phyloP scores from a whole-genome alignment of 2,797 vertebrate species.

The Hephaestus fuliginosus region DNA sequence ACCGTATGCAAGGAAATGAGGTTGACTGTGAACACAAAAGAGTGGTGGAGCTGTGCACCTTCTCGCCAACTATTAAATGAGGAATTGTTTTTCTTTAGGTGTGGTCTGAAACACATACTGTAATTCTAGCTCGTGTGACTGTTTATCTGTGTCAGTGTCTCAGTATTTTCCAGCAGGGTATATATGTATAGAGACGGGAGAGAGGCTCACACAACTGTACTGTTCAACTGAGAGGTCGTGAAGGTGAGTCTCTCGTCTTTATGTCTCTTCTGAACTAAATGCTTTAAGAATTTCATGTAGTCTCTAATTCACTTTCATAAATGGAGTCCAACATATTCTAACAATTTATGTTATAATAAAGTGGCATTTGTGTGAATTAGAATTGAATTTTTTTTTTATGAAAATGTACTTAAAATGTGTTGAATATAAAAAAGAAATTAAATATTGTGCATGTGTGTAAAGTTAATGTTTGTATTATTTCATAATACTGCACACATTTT shows the following conservation, averaged over 20 bases:
- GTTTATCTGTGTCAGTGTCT: not conserved
- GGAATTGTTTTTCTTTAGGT: constrained; percentile 4
- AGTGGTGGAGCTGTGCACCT: not conserved
- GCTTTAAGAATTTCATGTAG: not conserved
- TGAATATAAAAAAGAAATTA: not conserved
- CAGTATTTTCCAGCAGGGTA: not conserved
- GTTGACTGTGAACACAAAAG: not conserved
- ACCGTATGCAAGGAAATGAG: not conserved
- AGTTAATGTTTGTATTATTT: not conserved
- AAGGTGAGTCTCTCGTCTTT: constrained; percentile 16
- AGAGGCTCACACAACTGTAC: not conserved
- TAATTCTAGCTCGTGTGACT: not conserved
- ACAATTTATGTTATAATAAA: not conserved
- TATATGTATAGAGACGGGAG: not conserved
- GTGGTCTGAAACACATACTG: not conserved
- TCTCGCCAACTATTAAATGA: not conserved
- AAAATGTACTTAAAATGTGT: not conserved
- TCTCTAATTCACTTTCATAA: not conserved
- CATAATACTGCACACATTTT: not conserved
- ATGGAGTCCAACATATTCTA: not conserved
- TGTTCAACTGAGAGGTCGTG: not conserved
- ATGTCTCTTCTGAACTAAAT: not conserved
- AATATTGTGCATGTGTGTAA: not conserved
- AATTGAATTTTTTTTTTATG: not conserved
- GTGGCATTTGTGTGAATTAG: not conserved